Percentiles rank a stretch among this genome's conserved stretches.
phyloP scores from a whole-genome alignment of 2,113 vertebrate species.

The Ciconia boyciana region DNA sequence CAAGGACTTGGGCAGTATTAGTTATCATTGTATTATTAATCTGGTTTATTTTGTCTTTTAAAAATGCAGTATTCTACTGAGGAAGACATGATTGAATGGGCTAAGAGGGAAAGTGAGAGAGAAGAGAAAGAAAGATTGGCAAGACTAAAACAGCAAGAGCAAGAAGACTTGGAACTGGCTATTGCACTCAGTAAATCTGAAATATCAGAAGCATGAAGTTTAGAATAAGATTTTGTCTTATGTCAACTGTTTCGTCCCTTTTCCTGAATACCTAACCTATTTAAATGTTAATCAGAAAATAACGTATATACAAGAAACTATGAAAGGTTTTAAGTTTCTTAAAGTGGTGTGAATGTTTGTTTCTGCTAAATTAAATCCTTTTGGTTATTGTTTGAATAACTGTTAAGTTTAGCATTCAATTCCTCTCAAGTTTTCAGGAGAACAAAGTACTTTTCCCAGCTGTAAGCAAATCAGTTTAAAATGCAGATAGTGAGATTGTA shows the following conservation, averaged over 20 bases:
- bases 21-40: background rate
- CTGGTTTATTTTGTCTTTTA: conserved; percentile 59
- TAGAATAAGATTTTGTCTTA: conserved; percentile 32
- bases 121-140: conserved; percentile 95
- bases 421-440: conserved; percentile 22
- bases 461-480: conserved; percentile 40
- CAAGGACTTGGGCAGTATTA: background rate
- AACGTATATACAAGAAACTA: conserved; percentile 66
- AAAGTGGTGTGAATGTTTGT: conserved; percentile 65
- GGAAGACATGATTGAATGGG: conserved; percentile 99
- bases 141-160: conserved; percentile 93
- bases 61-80: conserved; percentile 92
- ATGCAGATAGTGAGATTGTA: conserved; percentile 21
- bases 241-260: conserved; percentile 46
- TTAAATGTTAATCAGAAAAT: conserved; percentile 71
- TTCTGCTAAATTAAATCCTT: conserved; percentile 50
- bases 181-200: conserved; percentile 99
- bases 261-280: conserved; percentile 64
- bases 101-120: conserved; percentile 95
- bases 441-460: conserved; percentile 46
- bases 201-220: conserved; percentile 87
- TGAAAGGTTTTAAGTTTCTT: conserved; percentile 64
- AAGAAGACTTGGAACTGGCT: conserved; percentile 97
- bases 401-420: conserved; percentile 6
- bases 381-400: conserved; percentile 33